Percentiles rank a stretch among this genome's conserved stretches.
Conservation (phyloP, 2,797 vertebrate genomes). For the Fratercula arctica region DNA sequence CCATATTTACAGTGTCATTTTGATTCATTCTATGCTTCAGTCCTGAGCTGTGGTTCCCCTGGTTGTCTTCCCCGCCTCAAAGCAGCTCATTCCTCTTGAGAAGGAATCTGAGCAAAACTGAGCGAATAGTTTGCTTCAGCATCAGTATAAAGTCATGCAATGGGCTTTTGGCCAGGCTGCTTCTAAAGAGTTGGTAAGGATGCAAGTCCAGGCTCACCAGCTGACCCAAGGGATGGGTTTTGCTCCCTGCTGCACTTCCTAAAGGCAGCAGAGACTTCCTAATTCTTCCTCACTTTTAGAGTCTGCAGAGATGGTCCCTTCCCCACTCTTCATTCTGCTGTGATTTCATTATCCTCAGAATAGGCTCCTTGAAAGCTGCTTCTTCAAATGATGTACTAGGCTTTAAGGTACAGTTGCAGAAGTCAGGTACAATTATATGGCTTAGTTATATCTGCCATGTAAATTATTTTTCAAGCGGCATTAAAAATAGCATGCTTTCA, state of each 20-base stretch:
- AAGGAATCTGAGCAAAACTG: background rate
- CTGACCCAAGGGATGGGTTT: background rate
- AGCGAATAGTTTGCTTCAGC: background rate
- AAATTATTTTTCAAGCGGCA: constrained; percentile 29
- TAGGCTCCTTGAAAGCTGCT: background rate
- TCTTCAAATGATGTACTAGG: background rate
- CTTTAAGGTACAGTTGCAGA: background rate
- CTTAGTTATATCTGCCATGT: background rate
- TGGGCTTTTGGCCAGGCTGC: background rate
- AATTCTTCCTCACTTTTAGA: background rate
- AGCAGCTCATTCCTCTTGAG: background rate
- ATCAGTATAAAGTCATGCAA: background rate
- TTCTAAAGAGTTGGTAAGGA: background rate
- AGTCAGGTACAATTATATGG: background rate
- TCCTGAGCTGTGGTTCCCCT: background rate
- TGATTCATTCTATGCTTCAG: background rate
- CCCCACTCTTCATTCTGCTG: background rate
- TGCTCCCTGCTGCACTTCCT: background rate
- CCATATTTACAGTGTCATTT: background rate
- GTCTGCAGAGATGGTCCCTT: background rate
- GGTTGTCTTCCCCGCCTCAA: background rate
- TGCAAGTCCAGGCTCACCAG: background rate
- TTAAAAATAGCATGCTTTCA: constrained; percentile 3
- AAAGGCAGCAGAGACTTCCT: background rate
- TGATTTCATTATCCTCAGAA: background rate